A percentile compares a stretch with the other conserved stretches of the same genome.
phyloP scores from a whole-genome alignment of 1,140 invertebrate species.

The Ceratitis capitata region DNA sequence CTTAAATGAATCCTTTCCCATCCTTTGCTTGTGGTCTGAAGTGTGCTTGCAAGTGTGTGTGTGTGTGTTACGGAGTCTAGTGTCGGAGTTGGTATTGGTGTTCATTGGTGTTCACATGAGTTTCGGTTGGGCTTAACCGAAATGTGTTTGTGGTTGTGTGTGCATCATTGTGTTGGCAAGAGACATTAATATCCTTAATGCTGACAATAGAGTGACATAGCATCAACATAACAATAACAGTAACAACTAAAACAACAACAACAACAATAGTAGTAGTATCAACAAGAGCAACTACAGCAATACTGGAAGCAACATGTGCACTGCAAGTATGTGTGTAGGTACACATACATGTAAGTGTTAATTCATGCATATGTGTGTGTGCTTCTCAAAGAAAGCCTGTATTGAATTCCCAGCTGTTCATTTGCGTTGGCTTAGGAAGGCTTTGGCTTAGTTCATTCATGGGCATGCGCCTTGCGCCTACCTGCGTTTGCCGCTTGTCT shows the following conservation, averaged over 20 bases:
- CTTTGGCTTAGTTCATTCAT: background rate
- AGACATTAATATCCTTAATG: slow-evolving; percentile 28
- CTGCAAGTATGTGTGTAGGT: no score
- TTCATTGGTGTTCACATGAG: background rate
- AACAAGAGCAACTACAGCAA: no score
- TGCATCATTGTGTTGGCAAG: background rate
- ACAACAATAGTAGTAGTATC: background rate
- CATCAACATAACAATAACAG: background rate
- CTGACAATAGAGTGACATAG: slow-evolving; percentile 26
- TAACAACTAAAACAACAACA: background rate
- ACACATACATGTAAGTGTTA: no score
- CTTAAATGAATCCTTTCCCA: background rate
- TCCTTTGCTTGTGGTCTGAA: no score
- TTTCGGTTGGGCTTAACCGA: background rate
- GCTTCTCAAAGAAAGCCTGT: background rate
- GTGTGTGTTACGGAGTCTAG: no score
- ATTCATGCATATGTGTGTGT: background rate
- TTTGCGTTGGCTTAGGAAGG: background rate
- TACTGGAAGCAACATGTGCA: no score
- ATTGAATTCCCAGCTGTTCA: background rate
- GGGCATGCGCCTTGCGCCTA: background rate
- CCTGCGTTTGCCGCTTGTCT: background rate
- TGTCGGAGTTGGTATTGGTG: no score
- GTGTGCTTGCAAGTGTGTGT: background rate
- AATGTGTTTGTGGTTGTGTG: background rate